Conservation (phyloP, 2,113 vertebrate genomes). For the Capreolus pygargus region DNA sequence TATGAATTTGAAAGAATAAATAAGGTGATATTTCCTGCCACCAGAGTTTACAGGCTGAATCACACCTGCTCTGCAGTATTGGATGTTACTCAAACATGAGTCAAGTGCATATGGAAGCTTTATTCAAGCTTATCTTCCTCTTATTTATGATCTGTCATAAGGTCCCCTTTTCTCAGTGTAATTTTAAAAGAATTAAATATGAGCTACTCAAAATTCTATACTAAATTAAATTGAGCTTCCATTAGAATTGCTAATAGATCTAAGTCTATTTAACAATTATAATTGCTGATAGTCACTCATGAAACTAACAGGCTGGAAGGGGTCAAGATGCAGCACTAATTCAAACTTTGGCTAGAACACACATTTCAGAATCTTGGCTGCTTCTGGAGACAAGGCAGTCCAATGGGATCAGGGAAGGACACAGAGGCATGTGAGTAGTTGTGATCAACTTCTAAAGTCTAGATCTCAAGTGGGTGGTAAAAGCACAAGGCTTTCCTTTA, state of each 20-base stretch:
- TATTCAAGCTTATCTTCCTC: constrained; percentile 7
- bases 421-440: rapidly evolving
- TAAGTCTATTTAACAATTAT: neutral
- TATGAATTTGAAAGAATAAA: constrained; percentile 47
- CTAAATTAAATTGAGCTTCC: neutral
- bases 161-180: neutral
- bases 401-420: neutral
- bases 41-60: constrained; percentile 27
- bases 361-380: neutral
- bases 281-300: neutral
- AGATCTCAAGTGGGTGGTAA: neutral
- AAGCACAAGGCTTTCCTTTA: neutral
- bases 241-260: neutral
- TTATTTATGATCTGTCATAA: constrained; percentile 19
- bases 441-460: neutral
- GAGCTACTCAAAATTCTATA: neutral
- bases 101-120: constrained; percentile 16
- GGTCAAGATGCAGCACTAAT: neutral
- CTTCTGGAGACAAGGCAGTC: neutral
- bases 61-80: constrained; percentile 37
- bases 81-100: constrained; percentile 31
- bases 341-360: neutral
- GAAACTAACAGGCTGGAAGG: neutral
- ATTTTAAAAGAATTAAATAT: constrained; percentile 62
- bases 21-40: constrained; percentile 40